Conservation (phyloP, 2,888 invertebrate species). For the Acronicta aceris region DNA sequence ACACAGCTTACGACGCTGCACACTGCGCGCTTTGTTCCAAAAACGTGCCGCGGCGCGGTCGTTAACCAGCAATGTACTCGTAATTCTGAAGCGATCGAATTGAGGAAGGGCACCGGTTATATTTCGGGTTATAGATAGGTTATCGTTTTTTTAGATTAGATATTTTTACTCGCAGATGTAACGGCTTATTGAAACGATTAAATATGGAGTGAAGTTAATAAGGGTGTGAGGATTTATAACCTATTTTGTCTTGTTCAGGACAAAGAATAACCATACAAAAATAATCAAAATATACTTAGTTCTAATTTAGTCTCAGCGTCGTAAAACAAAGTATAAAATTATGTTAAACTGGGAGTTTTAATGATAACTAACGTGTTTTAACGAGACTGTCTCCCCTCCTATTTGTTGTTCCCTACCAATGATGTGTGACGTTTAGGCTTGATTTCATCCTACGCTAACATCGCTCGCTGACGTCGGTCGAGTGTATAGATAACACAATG, state of each 20-base stretch:
- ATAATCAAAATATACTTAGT: too few relatives aligned
- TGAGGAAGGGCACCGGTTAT: conserved; percentile 28
- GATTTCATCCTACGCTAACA: too few relatives aligned
- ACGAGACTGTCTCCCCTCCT: too few relatives aligned
- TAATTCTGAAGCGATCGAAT: conserved; percentile 26
- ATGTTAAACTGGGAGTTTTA: too few relatives aligned
- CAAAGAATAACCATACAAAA: too few relatives aligned
- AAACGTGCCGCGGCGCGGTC: conserved; percentile 26
- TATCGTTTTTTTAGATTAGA: conserved; percentile 7
- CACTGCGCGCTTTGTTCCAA: conserved; percentile 40
- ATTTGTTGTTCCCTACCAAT: too few relatives aligned
- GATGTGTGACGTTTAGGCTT: too few relatives aligned
- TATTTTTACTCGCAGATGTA: conserved; percentile 1
- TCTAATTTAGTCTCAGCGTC: too few relatives aligned
- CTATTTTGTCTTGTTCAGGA: not conserved
- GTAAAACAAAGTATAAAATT: too few relatives aligned
- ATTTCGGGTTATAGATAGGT: conserved; percentile 15
- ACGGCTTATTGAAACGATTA: not conserved
- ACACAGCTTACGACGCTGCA: conserved; percentile 30
- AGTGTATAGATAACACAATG: too few relatives aligned
- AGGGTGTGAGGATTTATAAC: not conserved
- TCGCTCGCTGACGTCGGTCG: too few relatives aligned
- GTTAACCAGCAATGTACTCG: conserved; percentile 44
- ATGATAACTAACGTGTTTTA: too few relatives aligned
- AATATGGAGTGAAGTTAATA: not conserved